Evolutionary conservation across 2,888 invertebrate genomes (phyloP).

Genomic region (Anaspis maculata): DNA sequence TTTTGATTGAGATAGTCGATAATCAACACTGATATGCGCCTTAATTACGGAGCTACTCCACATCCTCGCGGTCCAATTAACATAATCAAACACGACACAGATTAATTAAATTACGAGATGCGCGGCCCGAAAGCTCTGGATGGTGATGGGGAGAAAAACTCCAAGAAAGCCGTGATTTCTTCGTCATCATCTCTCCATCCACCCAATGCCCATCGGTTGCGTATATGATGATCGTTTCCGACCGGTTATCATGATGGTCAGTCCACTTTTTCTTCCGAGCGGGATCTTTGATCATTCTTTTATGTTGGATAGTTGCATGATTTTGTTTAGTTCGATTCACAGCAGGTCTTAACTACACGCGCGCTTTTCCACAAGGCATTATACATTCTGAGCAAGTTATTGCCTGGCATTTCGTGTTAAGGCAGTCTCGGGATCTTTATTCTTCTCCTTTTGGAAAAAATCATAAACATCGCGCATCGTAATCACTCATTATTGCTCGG

Average conservation of each 20-base stretch:
- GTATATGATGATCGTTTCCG: constrained; percentile 6
- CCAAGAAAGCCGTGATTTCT: too few species aligned
- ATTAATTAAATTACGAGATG: too few species aligned
- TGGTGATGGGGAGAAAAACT: too few species aligned
- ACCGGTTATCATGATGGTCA: constrained; percentile 16
- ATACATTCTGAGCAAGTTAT: constrained; percentile 12
- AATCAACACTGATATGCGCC: too few species aligned
- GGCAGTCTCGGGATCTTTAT: constrained; percentile 3
- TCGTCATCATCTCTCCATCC: too few species aligned
- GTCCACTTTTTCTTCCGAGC: constrained; percentile 31
- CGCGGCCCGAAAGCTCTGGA: too few species aligned
- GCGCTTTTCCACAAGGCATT: constrained; percentile 27
- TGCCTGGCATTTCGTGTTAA: constrained; percentile 7
- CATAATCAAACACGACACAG: too few species aligned
- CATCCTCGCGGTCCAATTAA: too few species aligned
- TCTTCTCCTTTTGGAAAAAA: constrained; percentile 11
- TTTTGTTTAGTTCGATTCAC: constrained; percentile 35
- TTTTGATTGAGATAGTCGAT: too few species aligned
- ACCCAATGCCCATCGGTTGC: too few species aligned
- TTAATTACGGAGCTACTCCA: too few species aligned
- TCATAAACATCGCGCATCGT: constrained; percentile 19
- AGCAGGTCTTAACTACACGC: constrained; percentile 27
- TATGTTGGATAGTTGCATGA: constrained; percentile 33
- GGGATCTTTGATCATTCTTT: constrained; percentile 32
- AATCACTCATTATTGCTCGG: constrained; percentile 14